Evolutionary conservation across 2,113 vertebrate genomes (phyloP).

Genomic region (Corydoras maculifer): DNA sequence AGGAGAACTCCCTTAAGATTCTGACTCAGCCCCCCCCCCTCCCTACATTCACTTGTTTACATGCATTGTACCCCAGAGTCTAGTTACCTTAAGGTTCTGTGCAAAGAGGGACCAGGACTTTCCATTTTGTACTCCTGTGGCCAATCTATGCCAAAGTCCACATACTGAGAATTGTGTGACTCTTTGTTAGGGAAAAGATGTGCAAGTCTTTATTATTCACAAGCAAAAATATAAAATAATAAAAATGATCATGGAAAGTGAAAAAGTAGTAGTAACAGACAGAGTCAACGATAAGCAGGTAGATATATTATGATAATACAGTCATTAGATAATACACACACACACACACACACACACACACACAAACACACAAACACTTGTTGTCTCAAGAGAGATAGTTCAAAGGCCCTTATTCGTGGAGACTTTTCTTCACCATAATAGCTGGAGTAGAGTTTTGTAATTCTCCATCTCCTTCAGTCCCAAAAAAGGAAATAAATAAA

Average conservation of each 20-base stretch:
- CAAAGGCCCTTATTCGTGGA: conserved; percentile 11
- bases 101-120: conserved; percentile 4
- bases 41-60: conserved; percentile 37
- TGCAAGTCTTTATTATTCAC: background rate
- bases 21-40: background rate
- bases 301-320: background rate
- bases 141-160: background rate
- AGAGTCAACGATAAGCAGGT: background rate
- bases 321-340: background rate
- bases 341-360: background rate
- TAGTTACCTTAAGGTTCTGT: conserved; percentile 32
- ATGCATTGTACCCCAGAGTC: conserved; percentile 29
- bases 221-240: background rate
- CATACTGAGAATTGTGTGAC: conserved; percentile 4
- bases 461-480: conserved; percentile 33
- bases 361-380: conserved; percentile 6
- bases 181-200: background rate
- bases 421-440: conserved; percentile 25
- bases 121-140: conserved; percentile 12
- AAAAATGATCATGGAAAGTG: background rate
- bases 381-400: conserved; percentile 17
- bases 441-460: conserved; percentile 18
- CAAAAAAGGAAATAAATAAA: conserved; percentile 48
- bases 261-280: background rate
- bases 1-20: conserved; percentile 55